Conservation (phyloP, 1,140 invertebrate species). For the Apis dorsata region DNA sequence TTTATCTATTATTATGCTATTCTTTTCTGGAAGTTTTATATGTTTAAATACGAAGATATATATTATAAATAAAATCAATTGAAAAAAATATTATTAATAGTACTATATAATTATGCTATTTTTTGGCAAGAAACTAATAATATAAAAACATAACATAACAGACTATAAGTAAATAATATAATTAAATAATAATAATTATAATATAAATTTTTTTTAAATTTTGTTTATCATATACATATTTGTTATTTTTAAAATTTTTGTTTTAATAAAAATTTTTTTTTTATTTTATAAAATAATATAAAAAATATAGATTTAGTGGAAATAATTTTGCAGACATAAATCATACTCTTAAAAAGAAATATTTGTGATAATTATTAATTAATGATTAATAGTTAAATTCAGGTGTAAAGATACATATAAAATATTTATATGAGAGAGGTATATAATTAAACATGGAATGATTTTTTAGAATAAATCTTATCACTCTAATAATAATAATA, state of each 20-base stretch:
- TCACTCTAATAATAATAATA: not conserved
- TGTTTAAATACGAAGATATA: not conserved
- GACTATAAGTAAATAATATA: slow-evolving; percentile 27
- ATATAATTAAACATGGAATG: slow-evolving; percentile 11
- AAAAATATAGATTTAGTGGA: not conserved
- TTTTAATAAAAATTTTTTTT: not conserved
- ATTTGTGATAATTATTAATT: not conserved
- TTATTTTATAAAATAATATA: not conserved
- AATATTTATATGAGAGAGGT: not conserved
- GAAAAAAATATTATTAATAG: not conserved
- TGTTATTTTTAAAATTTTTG: not conserved
- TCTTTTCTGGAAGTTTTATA: not conserved
- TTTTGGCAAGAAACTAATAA: slow-evolving; percentile 16
- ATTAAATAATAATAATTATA: not conserved
- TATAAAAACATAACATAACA: too few species aligned
- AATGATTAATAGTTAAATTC: slow-evolving; percentile 1
- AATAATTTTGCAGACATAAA: not conserved
- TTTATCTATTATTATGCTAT: slow-evolving; percentile 22
- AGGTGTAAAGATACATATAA: slow-evolving; percentile 19
- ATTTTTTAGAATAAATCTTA: slow-evolving; percentile 10
- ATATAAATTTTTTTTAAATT: not conserved
- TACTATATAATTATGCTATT: slow-evolving; percentile 28
- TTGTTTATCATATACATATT: slow-evolving; percentile 7
- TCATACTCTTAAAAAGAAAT: not conserved
- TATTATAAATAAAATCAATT: not conserved